A percentile compares a stretch with the other conserved stretches of the same genome.
phyloP scores from a whole-genome alignment of 1,140 invertebrate genomes.

The Hypsibius dujardini region DNA sequence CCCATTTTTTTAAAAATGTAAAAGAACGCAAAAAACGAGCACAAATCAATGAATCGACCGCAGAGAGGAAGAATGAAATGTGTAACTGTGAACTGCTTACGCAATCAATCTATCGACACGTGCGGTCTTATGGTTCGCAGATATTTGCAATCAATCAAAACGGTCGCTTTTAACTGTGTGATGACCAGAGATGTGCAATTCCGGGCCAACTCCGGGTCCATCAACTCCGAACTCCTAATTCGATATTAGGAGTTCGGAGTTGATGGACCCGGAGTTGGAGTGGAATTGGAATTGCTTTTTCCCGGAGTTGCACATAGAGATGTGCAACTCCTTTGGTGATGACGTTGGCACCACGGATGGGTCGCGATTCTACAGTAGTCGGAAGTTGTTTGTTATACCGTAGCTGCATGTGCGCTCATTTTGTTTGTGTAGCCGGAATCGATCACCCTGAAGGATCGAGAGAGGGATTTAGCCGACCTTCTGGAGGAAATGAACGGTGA shows the following conservation, averaged over 20 bases:
- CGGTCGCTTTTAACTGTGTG: too few species aligned
- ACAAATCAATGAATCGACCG: too few species aligned
- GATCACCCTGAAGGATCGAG: conserved; percentile 31
- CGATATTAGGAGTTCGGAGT: not conserved
- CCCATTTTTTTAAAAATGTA: too few species aligned
- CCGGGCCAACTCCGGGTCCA: too few species aligned
- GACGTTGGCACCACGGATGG: too few species aligned
- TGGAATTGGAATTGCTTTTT: conserved; percentile 26
- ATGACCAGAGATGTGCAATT: too few species aligned
- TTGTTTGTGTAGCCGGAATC: not conserved
- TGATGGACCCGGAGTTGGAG: conserved; percentile 36
- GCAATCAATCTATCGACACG: not conserved
- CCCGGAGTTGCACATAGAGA: not conserved
- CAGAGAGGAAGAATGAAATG: too few species aligned
- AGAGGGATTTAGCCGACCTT: conserved; percentile 65
- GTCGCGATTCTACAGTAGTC: not conserved
- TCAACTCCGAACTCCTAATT: too few species aligned
- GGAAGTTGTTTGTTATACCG: conserved; percentile 37
- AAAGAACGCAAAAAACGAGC: too few species aligned
- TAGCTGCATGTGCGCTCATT: conserved; percentile 31
- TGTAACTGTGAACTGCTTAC: too few species aligned
- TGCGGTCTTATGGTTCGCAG: not conserved
- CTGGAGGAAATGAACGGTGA: conserved; percentile 43
- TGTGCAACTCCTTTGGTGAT: too few species aligned
- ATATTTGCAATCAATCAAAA: too few species aligned